Conservation (phyloP, 2,888 invertebrate genomes). For the Ethmia dodecea region DNA sequence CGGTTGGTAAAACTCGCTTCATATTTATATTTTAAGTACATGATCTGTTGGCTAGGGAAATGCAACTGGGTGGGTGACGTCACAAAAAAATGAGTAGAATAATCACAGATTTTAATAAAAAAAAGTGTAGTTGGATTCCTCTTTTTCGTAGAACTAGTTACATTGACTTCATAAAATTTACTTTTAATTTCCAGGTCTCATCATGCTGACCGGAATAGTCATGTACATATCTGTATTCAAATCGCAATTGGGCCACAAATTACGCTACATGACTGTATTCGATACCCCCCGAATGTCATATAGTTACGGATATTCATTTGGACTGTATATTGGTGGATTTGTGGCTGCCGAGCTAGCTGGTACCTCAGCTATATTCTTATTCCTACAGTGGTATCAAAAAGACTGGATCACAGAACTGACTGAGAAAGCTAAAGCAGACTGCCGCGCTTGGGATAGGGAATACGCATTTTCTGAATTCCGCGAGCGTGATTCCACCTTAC, state of each 20-base stretch:
- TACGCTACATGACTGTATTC: slow-evolving; percentile 87
- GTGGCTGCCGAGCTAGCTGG: slow-evolving; percentile 91
- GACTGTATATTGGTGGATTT: slow-evolving; percentile 90
- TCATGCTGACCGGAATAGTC: slow-evolving; percentile 93
- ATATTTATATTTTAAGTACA: too few species aligned
- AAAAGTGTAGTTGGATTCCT: too few species aligned
- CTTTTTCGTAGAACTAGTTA: too few species aligned
- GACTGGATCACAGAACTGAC: slow-evolving; percentile 77
- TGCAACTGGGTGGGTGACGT: too few species aligned
- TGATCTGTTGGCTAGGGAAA: too few species aligned
- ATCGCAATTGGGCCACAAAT: slow-evolving; percentile 92
- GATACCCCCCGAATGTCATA: slow-evolving; percentile 90
- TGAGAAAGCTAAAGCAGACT: slow-evolving; percentile 68
- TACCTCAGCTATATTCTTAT: slow-evolving; percentile 91
- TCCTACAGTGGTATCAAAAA: slow-evolving; percentile 87
- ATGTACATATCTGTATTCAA: slow-evolving; percentile 96
- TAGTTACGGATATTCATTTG: slow-evolving; percentile 92
- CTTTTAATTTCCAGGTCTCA: slow-evolving; percentile 81
- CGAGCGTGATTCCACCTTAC: slow-evolving; percentile 59
- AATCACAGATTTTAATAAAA: too few species aligned
- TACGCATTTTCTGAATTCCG: slow-evolving; percentile 69
- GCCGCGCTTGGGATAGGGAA: slow-evolving; percentile 70
- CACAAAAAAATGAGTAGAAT: too few species aligned
- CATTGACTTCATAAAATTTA: too few species aligned
- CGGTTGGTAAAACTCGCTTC: too few species aligned